Evolutionary conservation across 2,113 vertebrate species (phyloP), one percentile per base, ranked within the genome.

Genomic region (Willisornis vidua): DNA sequence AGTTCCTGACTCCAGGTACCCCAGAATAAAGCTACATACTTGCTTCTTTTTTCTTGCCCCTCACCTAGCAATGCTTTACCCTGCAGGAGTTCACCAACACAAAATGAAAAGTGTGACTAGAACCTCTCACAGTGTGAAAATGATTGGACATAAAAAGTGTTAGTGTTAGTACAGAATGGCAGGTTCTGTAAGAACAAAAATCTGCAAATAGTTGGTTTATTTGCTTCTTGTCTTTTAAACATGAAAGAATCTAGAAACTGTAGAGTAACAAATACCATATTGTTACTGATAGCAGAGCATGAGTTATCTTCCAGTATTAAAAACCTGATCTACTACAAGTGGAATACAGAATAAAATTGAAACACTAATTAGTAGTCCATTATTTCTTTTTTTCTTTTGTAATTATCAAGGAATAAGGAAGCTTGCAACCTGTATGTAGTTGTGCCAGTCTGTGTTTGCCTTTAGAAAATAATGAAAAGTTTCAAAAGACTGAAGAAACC

Each of bases 11-110:
- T 65, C 33, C 8, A n/a, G 4, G 37, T 8, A 75, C 4, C 37
- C 68, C 33, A 79, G 54, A 85, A 76, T 77, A 62, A 71, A 66
- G 18, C 22, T 77, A 5, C 46, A 46, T 57, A 15, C 7, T 57
- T 68, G 11, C 5, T 39, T 7, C 2, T 33, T 29, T 29, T 12
- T 10, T n/a, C 29, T 14, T 19, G 0, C 2, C 1, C 7, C 12
- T 58, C 7, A 43, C 18, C 25, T 65, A 19, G 6, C 31, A 92
- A 19, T 12, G 67, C 55, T 89, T 81, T 84, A 72, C 33, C 33
- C 20, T 63, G 14, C 24, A 29, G 14, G 70, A 67, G 25, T 59
- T 80, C 29, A 61, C 20, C 20, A 74, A 66, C 37, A n/a, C 22
- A 70, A 86, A 71, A 16, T 54, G 14, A 77, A 46, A 54, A 16